Percentiles rank a stretch among this genome's conserved stretches.
Evolutionary conservation across 2,888 invertebrate species (phyloP).

Genomic region (Caenorhabditis sp.): DNA sequence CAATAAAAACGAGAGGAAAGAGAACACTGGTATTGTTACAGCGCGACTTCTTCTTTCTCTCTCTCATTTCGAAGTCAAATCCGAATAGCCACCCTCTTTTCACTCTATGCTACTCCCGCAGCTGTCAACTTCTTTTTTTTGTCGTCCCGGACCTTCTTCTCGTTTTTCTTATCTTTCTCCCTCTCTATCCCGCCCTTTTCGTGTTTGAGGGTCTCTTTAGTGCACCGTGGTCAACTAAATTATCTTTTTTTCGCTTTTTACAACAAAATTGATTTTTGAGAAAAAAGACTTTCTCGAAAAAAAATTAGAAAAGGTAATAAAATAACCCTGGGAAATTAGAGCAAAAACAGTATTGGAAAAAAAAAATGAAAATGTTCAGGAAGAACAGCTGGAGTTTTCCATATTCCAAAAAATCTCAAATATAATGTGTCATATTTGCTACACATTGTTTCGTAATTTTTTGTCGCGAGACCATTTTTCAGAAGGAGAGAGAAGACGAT

Average conservation of each 20-base stretch:
- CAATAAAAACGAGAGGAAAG: conserved; percentile 3
- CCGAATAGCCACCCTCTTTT: not conserved
- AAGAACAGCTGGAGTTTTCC: too few species aligned
- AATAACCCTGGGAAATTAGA: too few species aligned
- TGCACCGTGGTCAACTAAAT: conserved; percentile 39
- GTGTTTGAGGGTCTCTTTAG: conserved; percentile 3
- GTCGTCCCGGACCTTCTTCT: not conserved
- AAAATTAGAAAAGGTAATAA: too few species aligned
- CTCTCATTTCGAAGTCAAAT: conserved; percentile 1
- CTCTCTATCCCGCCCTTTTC: not conserved
- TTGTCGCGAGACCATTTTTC: too few species aligned
- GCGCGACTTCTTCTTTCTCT: conserved; percentile 10
- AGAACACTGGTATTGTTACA: conserved; percentile 57
- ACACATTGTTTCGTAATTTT: too few species aligned
- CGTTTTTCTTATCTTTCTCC: not conserved
- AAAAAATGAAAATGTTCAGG: too few species aligned
- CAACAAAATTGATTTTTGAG: not conserved
- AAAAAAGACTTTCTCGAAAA: too few species aligned
- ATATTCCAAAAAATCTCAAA: too few species aligned
- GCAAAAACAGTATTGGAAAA: too few species aligned
- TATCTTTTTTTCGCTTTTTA: conserved; percentile 20
- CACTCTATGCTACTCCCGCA: not conserved
- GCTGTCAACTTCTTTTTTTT: conserved; percentile 2
- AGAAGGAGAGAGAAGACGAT: too few species aligned
- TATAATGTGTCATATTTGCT: too few species aligned